These are phyloP conservation scores for Koerneria pararmatus DNA, from an alignment of 2,888 invertebrate species.

Conservation along the genomic window DNA sequence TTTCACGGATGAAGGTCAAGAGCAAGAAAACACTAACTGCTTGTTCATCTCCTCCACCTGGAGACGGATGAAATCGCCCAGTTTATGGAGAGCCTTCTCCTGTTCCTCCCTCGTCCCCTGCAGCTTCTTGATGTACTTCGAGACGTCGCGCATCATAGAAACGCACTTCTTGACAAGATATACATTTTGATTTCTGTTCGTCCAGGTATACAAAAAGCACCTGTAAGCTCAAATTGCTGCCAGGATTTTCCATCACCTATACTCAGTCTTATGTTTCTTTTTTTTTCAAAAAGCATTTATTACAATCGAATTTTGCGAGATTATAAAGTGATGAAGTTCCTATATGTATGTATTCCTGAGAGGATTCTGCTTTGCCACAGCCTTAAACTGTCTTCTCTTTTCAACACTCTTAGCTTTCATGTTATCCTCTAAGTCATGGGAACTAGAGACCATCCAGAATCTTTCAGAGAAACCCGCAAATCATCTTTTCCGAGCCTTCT, in stretches of 20 bases:
- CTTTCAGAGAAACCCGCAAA: too few relatives aligned
- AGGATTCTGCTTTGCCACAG: too few relatives aligned
- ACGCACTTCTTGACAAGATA: constrained; percentile 44
- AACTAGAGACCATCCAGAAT: too few relatives aligned
- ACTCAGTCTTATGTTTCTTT: not conserved
- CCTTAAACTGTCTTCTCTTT: too few relatives aligned
- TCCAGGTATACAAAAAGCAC: constrained; percentile 25
- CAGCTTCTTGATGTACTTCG: constrained; percentile 49
- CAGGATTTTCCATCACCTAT: constrained; percentile 18
- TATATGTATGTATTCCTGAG: not conserved
- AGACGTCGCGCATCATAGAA: constrained; percentile 45
- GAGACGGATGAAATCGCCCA: too few relatives aligned
- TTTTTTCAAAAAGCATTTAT: not conserved
- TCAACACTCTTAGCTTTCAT: too few relatives aligned
- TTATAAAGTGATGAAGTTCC: not conserved
- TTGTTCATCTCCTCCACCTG: too few relatives aligned
- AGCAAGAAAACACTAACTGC: too few relatives aligned
- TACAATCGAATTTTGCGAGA: not conserved
- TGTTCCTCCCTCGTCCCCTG: constrained; percentile 28
- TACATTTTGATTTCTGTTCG: constrained; percentile 22
- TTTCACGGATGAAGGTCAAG: too few relatives aligned
- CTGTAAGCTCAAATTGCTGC: constrained; percentile 17
- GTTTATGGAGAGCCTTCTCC: constrained; percentile 21
- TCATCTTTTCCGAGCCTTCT: too few relatives aligned
- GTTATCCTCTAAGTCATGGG: too few relatives aligned